Evolutionary conservation across 2,888 invertebrate genomes (phyloP).

Genomic region (Metalampra italica): DNA sequence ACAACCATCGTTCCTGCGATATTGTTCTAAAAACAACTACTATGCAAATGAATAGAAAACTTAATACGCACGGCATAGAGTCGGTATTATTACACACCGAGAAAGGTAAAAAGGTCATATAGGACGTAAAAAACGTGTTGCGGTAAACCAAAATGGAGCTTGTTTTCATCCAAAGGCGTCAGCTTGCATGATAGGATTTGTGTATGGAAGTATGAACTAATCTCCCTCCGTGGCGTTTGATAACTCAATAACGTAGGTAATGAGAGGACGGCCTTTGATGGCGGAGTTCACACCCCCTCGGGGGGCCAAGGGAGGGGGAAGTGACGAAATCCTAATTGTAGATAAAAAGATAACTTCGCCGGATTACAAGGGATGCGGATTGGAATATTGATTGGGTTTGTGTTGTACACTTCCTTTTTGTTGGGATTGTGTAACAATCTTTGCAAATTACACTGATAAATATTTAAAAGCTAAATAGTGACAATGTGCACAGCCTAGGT

Average conservation of each 20-base stretch:
- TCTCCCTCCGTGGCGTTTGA: conserved; percentile 69
- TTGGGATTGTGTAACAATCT: background rate
- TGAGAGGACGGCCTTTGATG: conserved; percentile 74
- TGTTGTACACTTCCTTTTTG: conserved; percentile 19
- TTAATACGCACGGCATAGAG: conserved; percentile 16
- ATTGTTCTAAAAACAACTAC: conserved; percentile 27
- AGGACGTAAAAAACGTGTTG: conserved; percentile 42
- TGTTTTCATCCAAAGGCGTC: conserved; percentile 75
- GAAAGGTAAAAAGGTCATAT: conserved; percentile 25
- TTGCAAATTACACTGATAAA: background rate
- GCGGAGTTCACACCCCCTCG: conserved; percentile 24
- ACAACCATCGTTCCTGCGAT: conserved; percentile 31
- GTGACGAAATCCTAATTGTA: conserved; percentile 77
- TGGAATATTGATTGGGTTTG: conserved; percentile 39
- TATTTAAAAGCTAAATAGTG: background rate
- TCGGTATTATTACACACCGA: conserved; percentile 15
- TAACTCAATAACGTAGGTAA: conserved; percentile 77
- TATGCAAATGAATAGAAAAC: conserved; percentile 15
- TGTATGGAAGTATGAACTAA: conserved; percentile 78
- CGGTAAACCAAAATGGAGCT: conserved; percentile 73
- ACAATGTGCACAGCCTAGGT: too few species aligned
- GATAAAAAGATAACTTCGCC: conserved; percentile 76
- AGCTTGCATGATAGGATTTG: conserved; percentile 78
- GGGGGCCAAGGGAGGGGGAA: conserved; percentile 34
- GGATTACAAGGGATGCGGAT: conserved; percentile 26